Evolutionary conservation across 30 jellyfish, hydroid and myxozoan genomes (phyloP).

Genomic region (Phacellophora camtschatica): DNA sequence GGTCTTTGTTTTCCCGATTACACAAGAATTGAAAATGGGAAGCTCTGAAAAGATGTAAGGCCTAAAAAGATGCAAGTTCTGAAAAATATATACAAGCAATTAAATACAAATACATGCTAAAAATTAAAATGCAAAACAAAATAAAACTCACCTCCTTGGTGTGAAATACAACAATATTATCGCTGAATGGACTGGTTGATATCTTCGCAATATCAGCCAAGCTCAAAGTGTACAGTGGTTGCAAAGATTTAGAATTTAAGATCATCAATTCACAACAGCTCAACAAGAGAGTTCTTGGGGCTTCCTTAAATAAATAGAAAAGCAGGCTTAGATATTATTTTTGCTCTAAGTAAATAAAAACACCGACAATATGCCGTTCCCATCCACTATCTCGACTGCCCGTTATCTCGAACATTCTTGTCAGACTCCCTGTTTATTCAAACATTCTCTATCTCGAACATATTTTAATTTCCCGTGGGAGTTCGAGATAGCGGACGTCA

Average conservation of each 20-base stretch:
- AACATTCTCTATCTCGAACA: too few relatives aligned
- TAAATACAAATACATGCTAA: neutral
- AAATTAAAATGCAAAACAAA: neutral
- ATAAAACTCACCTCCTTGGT: constrained; percentile 61
- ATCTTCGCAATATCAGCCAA: constrained; percentile 57
- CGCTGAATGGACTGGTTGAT: constrained; percentile 78
- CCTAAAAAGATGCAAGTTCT: constrained; percentile 20
- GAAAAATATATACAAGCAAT: neutral
- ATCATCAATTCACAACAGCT: constrained; percentile 64
- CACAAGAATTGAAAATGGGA: too few relatives aligned
- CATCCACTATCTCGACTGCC: too few relatives aligned
- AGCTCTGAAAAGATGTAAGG: neutral
- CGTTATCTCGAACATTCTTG: too few relatives aligned
- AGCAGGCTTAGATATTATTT: too few relatives aligned
- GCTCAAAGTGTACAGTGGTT: constrained; percentile 57
- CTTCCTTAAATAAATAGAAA: constrained; percentile 82
- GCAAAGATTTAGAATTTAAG: constrained; percentile 72
- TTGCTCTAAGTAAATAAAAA: too few relatives aligned
- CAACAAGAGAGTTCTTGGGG: constrained; percentile 55
- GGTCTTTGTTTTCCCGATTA: too few relatives aligned
- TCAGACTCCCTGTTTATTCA: too few relatives aligned
- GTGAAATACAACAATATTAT: constrained; percentile 78
- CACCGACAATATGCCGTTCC: too few relatives aligned
- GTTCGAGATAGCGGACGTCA: too few relatives aligned
- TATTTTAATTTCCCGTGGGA: too few relatives aligned